Evolutionary conservation across 1,140 invertebrate species (phyloP).

Genomic region (Eumaeus atala): DNA sequence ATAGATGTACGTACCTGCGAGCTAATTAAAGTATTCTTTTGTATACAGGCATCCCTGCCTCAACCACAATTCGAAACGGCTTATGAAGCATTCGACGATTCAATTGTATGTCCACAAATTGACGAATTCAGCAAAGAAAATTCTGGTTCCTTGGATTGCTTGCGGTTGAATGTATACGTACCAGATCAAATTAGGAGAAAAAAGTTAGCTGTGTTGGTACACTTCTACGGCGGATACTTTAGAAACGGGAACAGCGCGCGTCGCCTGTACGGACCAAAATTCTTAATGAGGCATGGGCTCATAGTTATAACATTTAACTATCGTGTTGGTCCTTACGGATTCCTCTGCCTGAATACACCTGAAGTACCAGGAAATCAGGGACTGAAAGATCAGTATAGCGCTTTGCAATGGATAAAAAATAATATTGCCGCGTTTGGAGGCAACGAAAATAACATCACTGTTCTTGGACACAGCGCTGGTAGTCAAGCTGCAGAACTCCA

Average conservation of each 20-base stretch:
- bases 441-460: conserved; percentile 77
- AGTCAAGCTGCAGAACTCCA: conserved; percentile 48
- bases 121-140: conserved; percentile 14
- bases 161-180: conserved; percentile 47
- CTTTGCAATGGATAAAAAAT: conserved; percentile 78
- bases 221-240: conserved; percentile 82
- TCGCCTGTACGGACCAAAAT: conserved; percentile 57
- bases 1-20: background rate
- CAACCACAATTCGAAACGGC: conserved; percentile 21
- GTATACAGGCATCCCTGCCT: conserved; percentile 23
- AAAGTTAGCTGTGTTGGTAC: conserved; percentile 79
- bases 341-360: conserved; percentile 78
- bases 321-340: conserved; percentile 78
- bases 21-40: background rate
- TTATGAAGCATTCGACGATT: conserved; percentile 25
- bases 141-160: conserved; percentile 29
- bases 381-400: conserved; percentile 80
- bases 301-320: conserved; percentile 78
- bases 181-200: conserved; percentile 29
- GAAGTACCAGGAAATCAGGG: conserved; percentile 82
- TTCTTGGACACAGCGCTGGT: conserved; percentile 81
- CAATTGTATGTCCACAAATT: conserved; percentile 27
- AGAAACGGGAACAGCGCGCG: conserved; percentile 61
- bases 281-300: conserved; percentile 73
- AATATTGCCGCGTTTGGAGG: conserved; percentile 82